These are phyloP conservation scores for Cotesia typhae DNA, from an alignment of 1,140 invertebrate genomes.

Conservation along the genomic window DNA sequence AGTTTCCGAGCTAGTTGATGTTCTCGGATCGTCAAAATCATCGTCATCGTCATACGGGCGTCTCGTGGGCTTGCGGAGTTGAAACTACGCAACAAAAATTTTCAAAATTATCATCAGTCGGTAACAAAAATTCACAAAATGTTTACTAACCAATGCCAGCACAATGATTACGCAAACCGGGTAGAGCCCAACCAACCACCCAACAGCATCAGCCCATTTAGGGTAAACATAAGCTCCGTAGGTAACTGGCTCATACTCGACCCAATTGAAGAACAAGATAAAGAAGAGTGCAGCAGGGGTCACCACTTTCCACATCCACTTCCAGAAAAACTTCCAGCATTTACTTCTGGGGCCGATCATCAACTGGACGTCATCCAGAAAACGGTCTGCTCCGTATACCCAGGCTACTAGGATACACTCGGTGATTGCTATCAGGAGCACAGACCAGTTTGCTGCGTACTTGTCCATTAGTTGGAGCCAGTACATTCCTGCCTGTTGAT, in stretches of 20 bases:
- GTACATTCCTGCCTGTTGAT: conserved; percentile 78
- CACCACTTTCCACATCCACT: conserved; percentile 80
- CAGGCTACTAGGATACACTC: conserved; percentile 83
- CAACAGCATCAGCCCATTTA: conserved; percentile 79
- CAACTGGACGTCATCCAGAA: conserved; percentile 79
- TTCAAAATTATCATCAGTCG: conserved; percentile 40
- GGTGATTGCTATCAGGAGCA: conserved; percentile 80
- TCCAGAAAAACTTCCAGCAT: conserved; percentile 81
- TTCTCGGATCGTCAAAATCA: conserved; percentile 46
- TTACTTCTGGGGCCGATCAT: conserved; percentile 81
- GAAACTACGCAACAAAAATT: conserved; percentile 45
- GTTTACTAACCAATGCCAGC: conserved; percentile 71
- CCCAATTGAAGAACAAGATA: conserved; percentile 84
- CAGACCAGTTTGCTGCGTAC: conserved; percentile 87
- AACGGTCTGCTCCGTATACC: conserved; percentile 84
- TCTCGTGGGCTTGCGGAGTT: conserved; percentile 48
- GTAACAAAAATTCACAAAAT: neutral
- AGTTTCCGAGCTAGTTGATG: conserved; percentile 36
- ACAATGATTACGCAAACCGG: conserved; percentile 77
- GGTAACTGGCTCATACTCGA: conserved; percentile 79
- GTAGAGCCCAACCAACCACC: conserved; percentile 78
- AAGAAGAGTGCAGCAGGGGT: conserved; percentile 81
- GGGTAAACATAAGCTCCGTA: conserved; percentile 81
- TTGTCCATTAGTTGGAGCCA: conserved; percentile 87
- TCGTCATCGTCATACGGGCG: conserved; percentile 50